Percentiles rank a stretch among this genome's conserved stretches.
phyloP scores from a whole-genome alignment of 2,888 invertebrate genomes.

The Hypsopygia costalis region DNA sequence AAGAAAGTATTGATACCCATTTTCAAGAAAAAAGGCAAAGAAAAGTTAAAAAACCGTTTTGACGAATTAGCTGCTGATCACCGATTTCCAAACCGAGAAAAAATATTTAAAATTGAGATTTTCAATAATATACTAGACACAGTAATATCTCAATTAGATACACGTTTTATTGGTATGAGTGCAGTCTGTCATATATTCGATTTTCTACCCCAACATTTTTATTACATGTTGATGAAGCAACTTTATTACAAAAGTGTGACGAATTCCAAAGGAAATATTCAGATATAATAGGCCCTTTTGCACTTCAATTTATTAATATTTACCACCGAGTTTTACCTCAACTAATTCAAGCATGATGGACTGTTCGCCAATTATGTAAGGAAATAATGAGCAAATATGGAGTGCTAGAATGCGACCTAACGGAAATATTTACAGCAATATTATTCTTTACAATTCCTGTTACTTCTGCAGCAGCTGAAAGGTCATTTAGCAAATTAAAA shows the following conservation, averaged over 20 bases:
- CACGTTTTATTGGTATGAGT: conserved; percentile 28
- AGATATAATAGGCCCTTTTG: conserved; percentile 24
- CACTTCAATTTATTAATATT: conserved; percentile 27
- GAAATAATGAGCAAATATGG: conserved; percentile 20
- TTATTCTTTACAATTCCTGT: conserved; percentile 21
- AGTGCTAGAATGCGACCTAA: conserved; percentile 18
- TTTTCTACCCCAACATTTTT: conserved; percentile 28
- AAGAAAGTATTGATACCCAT: conserved; percentile 18
- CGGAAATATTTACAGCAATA: conserved; percentile 19
- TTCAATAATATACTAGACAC: conserved; percentile 29
- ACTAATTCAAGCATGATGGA: conserved; percentile 18
- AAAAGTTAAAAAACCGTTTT: conserved; percentile 26
- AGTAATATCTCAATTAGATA: conserved; percentile 26
- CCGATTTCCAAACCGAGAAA: conserved; percentile 8
- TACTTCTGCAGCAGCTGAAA: conserved; percentile 10
- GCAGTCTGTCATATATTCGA: conserved; percentile 26
- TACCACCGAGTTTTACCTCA: conserved; percentile 20
- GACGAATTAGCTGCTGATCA: conserved; percentile 21
- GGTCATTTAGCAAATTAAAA: conserved; percentile 19
- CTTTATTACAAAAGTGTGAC: conserved; percentile 25
- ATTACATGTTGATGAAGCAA: conserved; percentile 21
- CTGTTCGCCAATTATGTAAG: conserved; percentile 19
- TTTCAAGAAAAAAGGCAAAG: conserved; percentile 20
- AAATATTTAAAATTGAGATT: conserved; percentile 20
- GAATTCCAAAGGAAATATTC: conserved; percentile 28